Conservation (phyloP, 2,888 invertebrate species). For the Archips xylosteana region DNA sequence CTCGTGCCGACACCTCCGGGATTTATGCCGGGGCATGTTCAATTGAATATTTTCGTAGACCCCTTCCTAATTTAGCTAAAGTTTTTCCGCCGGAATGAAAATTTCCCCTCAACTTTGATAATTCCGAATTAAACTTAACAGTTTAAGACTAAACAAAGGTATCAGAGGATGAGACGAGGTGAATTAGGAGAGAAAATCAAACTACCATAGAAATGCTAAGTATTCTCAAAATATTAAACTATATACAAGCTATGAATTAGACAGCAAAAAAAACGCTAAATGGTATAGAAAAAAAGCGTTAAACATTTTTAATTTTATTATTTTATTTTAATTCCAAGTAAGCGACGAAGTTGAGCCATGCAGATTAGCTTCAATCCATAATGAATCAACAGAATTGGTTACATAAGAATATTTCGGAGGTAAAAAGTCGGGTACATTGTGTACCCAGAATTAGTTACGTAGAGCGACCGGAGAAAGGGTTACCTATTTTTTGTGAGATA, state of each 20-base stretch:
- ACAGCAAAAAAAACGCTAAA: too few relatives aligned
- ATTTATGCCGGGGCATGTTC: conserved; percentile 19
- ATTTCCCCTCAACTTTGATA: not conserved
- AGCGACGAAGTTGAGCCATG: conserved; percentile 21
- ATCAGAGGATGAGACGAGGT: not conserved
- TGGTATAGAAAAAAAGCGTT: too few relatives aligned
- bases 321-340: conserved; percentile 10
- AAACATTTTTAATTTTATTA: not conserved
- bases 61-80: not conserved
- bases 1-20: conserved; percentile 19
- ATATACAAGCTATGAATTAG: too few relatives aligned
- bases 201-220: too few relatives aligned
- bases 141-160: not conserved
- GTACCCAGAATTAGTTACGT: conserved; percentile 64
- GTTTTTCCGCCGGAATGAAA: not conserved
- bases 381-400: conserved; percentile 39
- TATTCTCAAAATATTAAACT: too few relatives aligned
- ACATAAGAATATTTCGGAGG: conserved; percentile 50
- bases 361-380: conserved; percentile 34
- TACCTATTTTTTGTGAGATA: conserved; percentile 69
- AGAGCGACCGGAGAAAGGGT: conserved; percentile 71
- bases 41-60: conserved; percentile 10
- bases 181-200: not conserved
- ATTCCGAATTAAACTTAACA: not conserved
- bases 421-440: conserved; percentile 64